Percentiles rank a stretch among this genome's conserved stretches.
These are phyloP conservation scores for Heliconius congener DNA, from an alignment of 1,140 invertebrate species.

Conservation along the genomic window DNA sequence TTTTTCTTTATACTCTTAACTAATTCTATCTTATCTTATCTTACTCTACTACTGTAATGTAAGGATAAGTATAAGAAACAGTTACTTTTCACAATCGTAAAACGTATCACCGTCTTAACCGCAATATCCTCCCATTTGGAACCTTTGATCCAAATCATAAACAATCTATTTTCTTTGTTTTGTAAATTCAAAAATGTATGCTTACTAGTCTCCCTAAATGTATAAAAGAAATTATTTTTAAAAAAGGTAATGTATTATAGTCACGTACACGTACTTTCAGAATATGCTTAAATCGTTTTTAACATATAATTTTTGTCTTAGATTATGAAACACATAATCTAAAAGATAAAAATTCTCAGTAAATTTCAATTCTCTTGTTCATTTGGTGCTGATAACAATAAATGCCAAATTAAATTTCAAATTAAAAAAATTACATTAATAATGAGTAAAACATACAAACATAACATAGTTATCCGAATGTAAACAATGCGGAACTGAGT, in stretches of 20 bases:
- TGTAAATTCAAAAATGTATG: constrained; percentile 1
- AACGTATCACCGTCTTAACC: constrained; percentile 45
- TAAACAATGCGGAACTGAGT: constrained; percentile 27
- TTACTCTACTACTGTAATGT: not conserved
- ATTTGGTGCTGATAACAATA: no score
- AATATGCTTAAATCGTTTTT: no score
- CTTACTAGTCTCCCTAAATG: not conserved
- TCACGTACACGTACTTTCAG: no score
- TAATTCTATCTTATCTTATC: not conserved
- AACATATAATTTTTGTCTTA: no score
- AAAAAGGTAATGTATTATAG: no score
- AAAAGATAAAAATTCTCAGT: no score
- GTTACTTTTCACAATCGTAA: constrained; percentile 52
- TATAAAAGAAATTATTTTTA: not conserved
- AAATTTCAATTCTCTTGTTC: no score
- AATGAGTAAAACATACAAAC: not conserved
- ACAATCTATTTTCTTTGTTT: constrained; percentile 31
- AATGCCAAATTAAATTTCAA: not conserved
- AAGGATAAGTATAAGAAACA: constrained; percentile 34
- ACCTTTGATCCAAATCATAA: constrained; percentile 47
- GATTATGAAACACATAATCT: no score
- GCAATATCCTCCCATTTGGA: constrained; percentile 53
- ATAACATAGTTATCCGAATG: not conserved
- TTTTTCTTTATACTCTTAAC: not conserved
- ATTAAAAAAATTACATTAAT: not conserved